These are phyloP conservation scores for Lasaia peninsularis DNA, from an alignment of 1,140 invertebrate genomes.

Conservation along the genomic window DNA sequence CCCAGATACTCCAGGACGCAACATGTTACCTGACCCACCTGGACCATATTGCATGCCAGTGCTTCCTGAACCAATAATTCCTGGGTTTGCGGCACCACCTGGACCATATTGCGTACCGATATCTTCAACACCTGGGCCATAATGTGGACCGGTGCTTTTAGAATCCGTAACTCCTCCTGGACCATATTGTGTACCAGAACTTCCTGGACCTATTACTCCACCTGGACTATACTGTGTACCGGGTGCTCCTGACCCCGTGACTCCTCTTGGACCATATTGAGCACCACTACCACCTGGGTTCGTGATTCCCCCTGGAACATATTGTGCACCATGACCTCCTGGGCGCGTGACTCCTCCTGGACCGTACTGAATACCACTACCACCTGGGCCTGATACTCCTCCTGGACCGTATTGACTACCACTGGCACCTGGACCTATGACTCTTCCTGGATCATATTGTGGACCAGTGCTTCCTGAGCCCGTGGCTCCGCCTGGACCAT, in stretches of 20 bases:
- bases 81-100: no score
- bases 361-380: constrained; percentile 14
- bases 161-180: constrained; percentile 13
- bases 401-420: constrained; percentile 15
- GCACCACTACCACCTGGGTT: background rate
- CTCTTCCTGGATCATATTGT: constrained; percentile 23
- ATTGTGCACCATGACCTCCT: background rate
- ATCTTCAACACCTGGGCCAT: constrained; percentile 9
- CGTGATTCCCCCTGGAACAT: background rate
- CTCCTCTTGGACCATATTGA: constrained; percentile 9
- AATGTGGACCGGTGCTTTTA: constrained; percentile 17
- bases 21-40: no score
- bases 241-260: constrained; percentile 8
- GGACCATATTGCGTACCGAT: background rate
- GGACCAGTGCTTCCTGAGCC: no score
- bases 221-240: constrained; percentile 24
- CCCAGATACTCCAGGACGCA: no score
- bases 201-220: background rate
- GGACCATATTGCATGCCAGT: constrained; percentile 18
- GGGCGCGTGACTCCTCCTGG: background rate
- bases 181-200: constrained; percentile 16
- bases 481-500: background rate
- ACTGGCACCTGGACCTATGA: background rate
- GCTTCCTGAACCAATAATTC: constrained; percentile 1
- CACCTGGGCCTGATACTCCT: constrained; percentile 7